A percentile compares a stretch with the other conserved stretches of the same genome.
phyloP scores from a whole-genome alignment of 2,888 invertebrate species.

The Subacronicta megacephala region DNA sequence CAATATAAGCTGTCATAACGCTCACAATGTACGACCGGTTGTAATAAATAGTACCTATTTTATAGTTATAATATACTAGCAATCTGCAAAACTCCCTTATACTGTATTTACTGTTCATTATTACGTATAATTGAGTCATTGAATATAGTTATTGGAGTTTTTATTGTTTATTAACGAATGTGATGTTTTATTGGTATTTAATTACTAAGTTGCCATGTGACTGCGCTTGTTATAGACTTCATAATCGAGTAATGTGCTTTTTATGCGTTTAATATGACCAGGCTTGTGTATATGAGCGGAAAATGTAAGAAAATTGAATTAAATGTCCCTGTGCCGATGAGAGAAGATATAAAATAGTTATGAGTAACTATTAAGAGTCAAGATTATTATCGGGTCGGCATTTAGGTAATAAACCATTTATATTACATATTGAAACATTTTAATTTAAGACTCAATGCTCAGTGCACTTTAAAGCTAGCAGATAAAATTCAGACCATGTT shows the following conservation, averaged over 20 bases:
- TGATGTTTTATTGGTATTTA: slow-evolving; percentile 47
- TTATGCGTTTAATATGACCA: slow-evolving; percentile 8
- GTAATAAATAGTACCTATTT: slow-evolving; percentile 77
- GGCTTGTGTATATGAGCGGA: slow-evolving; percentile 11
- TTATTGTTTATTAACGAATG: slow-evolving; percentile 51
- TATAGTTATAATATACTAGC: slow-evolving; percentile 64
- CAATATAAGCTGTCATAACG: slow-evolving; percentile 82
- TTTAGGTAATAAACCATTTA: no score
- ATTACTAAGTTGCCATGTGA: slow-evolving; percentile 34
- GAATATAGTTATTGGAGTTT: slow-evolving; percentile 50
- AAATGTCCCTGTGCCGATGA: slow-evolving; percentile 4
- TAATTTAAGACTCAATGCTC: no score
- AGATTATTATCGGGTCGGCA: neutral
- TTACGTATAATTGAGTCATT: slow-evolving; percentile 61
- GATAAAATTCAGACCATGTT: slow-evolving; percentile 1
- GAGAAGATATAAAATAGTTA: slow-evolving; percentile 16
- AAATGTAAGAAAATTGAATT: slow-evolving; percentile 27
- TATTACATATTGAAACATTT: no score
- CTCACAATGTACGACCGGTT: slow-evolving; percentile 73
- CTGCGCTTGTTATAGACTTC: neutral
- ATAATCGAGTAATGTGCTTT: slow-evolving; percentile 6
- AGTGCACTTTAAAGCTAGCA: no score
- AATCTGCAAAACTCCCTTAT: slow-evolving; percentile 51
- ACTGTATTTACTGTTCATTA: slow-evolving; percentile 33
- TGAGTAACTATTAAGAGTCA: neutral